Conservation (phyloP, 2,888 invertebrate species). For the Polylopha cassiicola region DNA sequence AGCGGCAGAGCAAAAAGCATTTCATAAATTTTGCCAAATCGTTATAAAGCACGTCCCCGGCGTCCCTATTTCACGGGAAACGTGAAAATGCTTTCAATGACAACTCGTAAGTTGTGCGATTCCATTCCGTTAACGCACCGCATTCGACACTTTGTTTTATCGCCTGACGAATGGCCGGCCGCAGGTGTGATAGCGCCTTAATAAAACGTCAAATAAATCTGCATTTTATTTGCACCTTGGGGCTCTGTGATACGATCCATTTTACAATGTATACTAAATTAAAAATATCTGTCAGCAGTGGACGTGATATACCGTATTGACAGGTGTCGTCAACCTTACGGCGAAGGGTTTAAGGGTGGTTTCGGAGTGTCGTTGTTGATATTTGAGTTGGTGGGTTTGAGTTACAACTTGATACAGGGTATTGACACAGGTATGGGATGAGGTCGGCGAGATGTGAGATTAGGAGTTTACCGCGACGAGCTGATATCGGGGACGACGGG, state of each 20-base stretch:
- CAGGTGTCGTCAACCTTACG: constrained; percentile 21
- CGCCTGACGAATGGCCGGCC: constrained; percentile 40
- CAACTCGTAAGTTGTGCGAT: constrained; percentile 17
- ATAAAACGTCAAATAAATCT: not conserved
- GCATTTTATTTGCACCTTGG: constrained; percentile 1
- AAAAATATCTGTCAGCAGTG: constrained; percentile 1
- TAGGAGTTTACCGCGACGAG: constrained; percentile 28
- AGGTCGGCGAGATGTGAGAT: constrained; percentile 30
- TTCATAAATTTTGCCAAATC: not conserved
- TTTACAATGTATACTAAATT: not conserved
- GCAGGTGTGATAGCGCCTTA: constrained; percentile 42
- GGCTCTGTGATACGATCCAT: not conserved
- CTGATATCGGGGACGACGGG: constrained; percentile 8
- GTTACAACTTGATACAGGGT: constrained; percentile 38
- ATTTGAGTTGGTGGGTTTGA: constrained; percentile 12
- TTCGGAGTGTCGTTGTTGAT: constrained; percentile 21
- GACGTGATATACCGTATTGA: not conserved
- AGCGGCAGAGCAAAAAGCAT: constrained; percentile 5
- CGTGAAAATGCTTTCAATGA: constrained; percentile 20
- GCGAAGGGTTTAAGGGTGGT: constrained; percentile 13
- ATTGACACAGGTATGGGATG: constrained; percentile 47
- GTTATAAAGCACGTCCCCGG: constrained; percentile 1
- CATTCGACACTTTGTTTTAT: constrained; percentile 37
- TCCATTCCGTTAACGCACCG: constrained; percentile 31
- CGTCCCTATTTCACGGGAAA: constrained; percentile 7